Evolutionary conservation across 2,888 invertebrate genomes (phyloP), one percentile per base, ranked within the genome.

Genomic region (Anorthoa munda): DNA sequence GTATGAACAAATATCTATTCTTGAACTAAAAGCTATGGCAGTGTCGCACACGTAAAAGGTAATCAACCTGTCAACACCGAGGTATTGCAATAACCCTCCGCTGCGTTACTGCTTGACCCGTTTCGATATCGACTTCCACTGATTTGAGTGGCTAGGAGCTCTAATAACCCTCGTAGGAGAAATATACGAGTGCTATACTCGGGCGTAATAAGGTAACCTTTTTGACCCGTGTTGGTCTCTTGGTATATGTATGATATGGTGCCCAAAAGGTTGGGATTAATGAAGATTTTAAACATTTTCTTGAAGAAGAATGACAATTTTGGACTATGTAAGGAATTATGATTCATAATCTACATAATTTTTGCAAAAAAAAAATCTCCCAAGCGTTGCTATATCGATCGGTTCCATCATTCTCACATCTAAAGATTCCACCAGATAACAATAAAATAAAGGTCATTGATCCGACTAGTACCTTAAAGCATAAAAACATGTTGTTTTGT

Each of bases 91-190:
- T 79, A 79, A 72, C 77, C 81, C 77, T 66, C 63, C 23, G 12
- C 51, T 81, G 55, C 66, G 66, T 78, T 69, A 82, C 75, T 75
- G 60, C 83, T 79, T 83, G 83, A 81, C 83, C 83, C 70, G 55
- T 51, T 78, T 70, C 59, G 81, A 53, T 82, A 82, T 58, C 75
- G 60, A 67, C 75, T 67, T 66, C 74, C 66, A 39, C 5, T 82
- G 74, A 70, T 80, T 81, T 75, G 64, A 81, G 83, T 83, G 75
- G 55, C 48, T 64, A 18, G n/a, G 51, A 45, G 21, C 31, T 66
- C 75, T 82, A 70, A 81, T 83, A 61, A 75, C 66, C 45, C 17
- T 63, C 21, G 18, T n/a, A 48, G 26, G 46, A 46, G 48, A 31
- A 75, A 77, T 61, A 50, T 67, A 58, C 45, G 50, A 60, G 59